Evolutionary conservation across 2,888 invertebrate genomes (phyloP).

Genomic region (Carcina quercana): DNA sequence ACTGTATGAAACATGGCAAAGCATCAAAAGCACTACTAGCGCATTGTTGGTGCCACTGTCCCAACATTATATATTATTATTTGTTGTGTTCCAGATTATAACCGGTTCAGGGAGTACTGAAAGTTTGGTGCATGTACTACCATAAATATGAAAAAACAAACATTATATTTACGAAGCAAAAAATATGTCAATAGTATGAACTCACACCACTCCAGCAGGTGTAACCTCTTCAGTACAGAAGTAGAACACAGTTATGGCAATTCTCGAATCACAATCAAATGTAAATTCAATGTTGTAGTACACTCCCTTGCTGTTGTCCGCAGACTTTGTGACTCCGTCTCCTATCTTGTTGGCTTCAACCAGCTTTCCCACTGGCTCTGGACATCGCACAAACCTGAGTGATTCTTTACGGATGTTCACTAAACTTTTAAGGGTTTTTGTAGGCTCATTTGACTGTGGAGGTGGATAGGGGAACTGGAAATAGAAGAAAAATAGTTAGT

Average conservation of each 20-base stretch:
- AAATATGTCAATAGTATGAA: too few species aligned
- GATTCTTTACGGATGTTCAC: constrained; percentile 99
- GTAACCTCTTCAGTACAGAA: constrained; percentile 96
- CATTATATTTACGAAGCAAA: too few species aligned
- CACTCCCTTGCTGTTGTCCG: constrained; percentile 77
- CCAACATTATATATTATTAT: too few species aligned
- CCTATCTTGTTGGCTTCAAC: constrained; percentile 64
- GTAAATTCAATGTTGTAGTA: constrained; percentile 97
- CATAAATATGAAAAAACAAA: too few species aligned
- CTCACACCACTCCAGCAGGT: constrained; percentile 88
- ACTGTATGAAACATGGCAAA: too few species aligned
- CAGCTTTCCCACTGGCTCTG: constrained; percentile 77
- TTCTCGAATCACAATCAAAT: constrained; percentile 96
- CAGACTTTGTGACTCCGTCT: constrained; percentile 70
- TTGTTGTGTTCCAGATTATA: too few species aligned
- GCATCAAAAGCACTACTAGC: too few species aligned
- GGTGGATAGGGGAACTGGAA: constrained; percentile 96
- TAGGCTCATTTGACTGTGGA: constrained; percentile 96
- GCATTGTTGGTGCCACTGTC: too few species aligned
- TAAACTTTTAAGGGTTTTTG: constrained; percentile 95
- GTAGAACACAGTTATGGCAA: constrained; percentile 95
- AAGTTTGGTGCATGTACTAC: too few species aligned
- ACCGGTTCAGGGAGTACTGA: too few species aligned
- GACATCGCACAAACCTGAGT: constrained; percentile 87
- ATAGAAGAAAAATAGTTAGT: neutral